These are phyloP conservation scores for Cataglyphis hispanica DNA, from an alignment of 1,140 invertebrate species.

Conservation along the genomic window DNA sequence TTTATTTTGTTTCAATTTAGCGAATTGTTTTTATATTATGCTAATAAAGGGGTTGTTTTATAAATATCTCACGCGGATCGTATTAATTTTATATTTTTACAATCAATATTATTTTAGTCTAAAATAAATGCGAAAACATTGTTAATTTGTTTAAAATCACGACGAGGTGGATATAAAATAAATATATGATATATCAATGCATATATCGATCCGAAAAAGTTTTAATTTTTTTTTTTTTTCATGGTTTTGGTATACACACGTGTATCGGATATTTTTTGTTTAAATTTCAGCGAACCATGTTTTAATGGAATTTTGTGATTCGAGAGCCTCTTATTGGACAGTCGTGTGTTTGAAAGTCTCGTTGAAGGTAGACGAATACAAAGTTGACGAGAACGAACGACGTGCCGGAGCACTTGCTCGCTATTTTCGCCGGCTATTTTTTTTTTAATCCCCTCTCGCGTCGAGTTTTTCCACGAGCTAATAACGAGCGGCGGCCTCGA, in stretches of 20 bases:
- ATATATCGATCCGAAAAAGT: too few species aligned
- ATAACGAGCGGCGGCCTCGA: conserved; percentile 51
- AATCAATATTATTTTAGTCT: not conserved
- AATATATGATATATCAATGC: not conserved
- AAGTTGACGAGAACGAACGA: conserved; percentile 21
- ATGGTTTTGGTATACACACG: too few species aligned
- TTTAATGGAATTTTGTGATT: conserved; percentile 33
- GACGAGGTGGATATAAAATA: not conserved
- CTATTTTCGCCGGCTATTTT: conserved; percentile 39
- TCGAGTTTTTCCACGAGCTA: conserved; percentile 30
- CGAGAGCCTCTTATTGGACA: conserved; percentile 2
- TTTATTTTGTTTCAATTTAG: not conserved
- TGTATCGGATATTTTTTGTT: too few species aligned
- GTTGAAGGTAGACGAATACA: conserved; percentile 23
- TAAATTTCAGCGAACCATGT: not conserved
- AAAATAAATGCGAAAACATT: not conserved
- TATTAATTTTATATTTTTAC: not conserved
- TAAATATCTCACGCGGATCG: too few species aligned
- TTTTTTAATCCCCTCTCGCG: conserved; percentile 37
- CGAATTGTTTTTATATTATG: not conserved
- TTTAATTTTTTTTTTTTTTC: too few species aligned
- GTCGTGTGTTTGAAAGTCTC: conserved; percentile 16
- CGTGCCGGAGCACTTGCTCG: not conserved
- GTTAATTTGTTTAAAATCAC: conserved; percentile 12
- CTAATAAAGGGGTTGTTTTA: not conserved